Conservation (phyloP, 2,113 vertebrate genomes). For the Plecturocebus donacophilus region DNA sequence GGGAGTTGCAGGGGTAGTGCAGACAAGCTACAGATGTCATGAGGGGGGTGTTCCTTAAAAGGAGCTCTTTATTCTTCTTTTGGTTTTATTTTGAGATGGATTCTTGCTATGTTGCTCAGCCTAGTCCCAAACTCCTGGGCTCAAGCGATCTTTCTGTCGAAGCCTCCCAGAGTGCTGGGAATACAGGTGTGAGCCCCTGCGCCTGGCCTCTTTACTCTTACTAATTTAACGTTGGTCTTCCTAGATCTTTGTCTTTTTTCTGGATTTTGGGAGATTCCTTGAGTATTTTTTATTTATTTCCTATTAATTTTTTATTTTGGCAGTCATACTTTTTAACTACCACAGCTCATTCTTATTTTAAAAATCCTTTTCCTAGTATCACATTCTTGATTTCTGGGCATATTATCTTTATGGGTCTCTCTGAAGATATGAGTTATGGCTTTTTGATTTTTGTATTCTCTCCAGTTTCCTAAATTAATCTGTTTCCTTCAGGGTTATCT, state of each 20-base stretch:
- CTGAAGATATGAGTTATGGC: background rate
- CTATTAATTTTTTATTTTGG: background rate
- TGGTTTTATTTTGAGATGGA: too few relatives aligned
- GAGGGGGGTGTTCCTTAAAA: background rate
- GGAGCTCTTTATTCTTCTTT: background rate
- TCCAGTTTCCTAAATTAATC: background rate
- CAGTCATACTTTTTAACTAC: background rate
- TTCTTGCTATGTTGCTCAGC: too few relatives aligned
- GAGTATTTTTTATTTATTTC: background rate
- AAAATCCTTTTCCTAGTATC: background rate
- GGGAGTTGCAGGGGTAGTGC: background rate
- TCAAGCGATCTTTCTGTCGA: too few relatives aligned
- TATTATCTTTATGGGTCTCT: background rate
- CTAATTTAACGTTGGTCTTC: background rate
- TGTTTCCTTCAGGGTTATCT: background rate
- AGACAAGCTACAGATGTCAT: accelerated
- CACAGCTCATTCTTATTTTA: background rate
- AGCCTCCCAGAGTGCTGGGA: too few relatives aligned
- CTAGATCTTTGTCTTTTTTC: background rate
- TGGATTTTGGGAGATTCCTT: background rate
- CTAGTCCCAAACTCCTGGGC: too few relatives aligned
- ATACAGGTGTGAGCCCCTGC: too few relatives aligned
- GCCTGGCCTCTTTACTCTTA: background rate
- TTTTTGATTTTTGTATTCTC: background rate
- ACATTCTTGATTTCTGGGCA: background rate